Base-by-base conservation (phyloP, 2,888 invertebrate species). In the Drosophila rellima region DNA sequence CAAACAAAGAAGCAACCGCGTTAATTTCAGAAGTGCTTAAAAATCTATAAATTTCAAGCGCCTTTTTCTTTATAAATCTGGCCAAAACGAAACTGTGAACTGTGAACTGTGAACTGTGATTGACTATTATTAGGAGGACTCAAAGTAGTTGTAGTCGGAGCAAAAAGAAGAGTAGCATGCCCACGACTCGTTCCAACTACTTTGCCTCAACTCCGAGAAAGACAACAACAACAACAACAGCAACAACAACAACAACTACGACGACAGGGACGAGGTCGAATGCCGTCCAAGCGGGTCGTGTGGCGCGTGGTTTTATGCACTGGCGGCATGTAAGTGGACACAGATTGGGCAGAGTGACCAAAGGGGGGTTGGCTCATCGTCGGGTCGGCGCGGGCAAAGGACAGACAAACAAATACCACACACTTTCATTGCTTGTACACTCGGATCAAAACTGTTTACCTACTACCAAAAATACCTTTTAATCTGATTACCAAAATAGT, bases 311-410 rank as follows among this genome's bases (percentile, higher is more conserved):
- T 35, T 85, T 82, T 61, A 89, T 85, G 85, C 84, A 87, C 67
- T 85, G 85, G 85, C 88, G 88, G 65, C 85, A 89, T 62, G 85
- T 85, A 87, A 89, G 85, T 89, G 74, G 68, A 45, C 74, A 69
- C 65, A 62, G 88, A 82, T 78, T 81, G 42, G 31, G 8, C 7
- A 5, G 35, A 47, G 56, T 31, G 35, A 48, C 37, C 31, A 52
- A 3, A 7, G 42, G 42, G 47, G 44, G 47, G 31, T 31, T 54
- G 74, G 39, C 56, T 57, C 48, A 51, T 66, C 55, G 56, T 23
- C 51, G 40, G 64, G 47, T 29, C 60, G 50, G 51, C 48, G 35
- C 45, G 42, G 42, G 48, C 54, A 37, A 60, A 18, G 52, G 42
- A 65, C 37, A 71, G 82, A 78, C 61, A 74, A 45, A 45, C 56